Evolutionary conservation across 1,140 invertebrate genomes (phyloP).

Genomic region (Tyrophagus putrescentiae): DNA sequence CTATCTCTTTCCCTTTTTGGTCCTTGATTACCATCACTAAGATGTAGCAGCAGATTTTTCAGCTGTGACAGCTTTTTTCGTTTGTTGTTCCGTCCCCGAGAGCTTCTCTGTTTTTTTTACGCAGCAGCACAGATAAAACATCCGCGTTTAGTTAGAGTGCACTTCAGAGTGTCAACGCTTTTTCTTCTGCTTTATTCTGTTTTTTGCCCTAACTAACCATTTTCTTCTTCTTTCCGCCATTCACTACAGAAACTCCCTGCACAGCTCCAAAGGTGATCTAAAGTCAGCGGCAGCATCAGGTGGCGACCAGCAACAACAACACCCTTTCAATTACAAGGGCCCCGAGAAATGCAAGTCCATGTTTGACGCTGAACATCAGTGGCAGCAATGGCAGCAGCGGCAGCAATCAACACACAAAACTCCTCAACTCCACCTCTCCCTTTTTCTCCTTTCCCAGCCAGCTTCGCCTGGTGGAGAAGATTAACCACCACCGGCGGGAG

Average conservation of each 20-base stretch:
- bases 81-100: too few relatives aligned
- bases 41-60: not conserved
- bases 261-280: too few relatives aligned
- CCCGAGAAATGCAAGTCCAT: not conserved
- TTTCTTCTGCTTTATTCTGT: not conserved
- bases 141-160: too few relatives aligned
- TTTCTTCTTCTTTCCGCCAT: too few relatives aligned
- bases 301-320: not conserved
- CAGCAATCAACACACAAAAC: too few relatives aligned
- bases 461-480: not conserved
- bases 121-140: not conserved
- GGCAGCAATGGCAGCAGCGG: not conserved
- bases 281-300: not conserved
- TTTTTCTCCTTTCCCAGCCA: conserved; percentile 1
- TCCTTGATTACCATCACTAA: not conserved
- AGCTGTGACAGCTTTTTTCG: too few relatives aligned
- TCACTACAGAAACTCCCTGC: too few relatives aligned
- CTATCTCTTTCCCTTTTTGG: too few relatives aligned
- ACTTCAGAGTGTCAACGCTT: not conserved
- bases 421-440: too few relatives aligned
- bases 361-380: not conserved
- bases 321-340: not conserved
- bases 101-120: too few relatives aligned
- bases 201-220: too few relatives aligned
- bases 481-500: not conserved